These are phyloP conservation scores for Stegastes partitus DNA, from an alignment of 2,113 vertebrate genomes.

Conservation along the genomic window DNA sequence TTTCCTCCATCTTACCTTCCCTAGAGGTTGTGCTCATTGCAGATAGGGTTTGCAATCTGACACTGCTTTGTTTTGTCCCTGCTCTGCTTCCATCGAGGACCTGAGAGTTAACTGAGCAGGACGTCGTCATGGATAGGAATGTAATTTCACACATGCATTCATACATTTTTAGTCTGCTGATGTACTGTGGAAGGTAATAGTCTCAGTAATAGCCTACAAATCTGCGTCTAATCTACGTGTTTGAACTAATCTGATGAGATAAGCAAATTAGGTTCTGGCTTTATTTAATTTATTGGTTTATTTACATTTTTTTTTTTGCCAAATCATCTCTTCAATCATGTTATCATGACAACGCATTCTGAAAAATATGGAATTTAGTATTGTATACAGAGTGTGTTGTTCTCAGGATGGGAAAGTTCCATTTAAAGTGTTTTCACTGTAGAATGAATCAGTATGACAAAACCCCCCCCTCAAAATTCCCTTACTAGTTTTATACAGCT, in stretches of 20 bases:
- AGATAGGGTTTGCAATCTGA: constrained; percentile 52
- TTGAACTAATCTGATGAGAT: not conserved
- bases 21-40: constrained; percentile 31
- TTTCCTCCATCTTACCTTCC: constrained; percentile 53
- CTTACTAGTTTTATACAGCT: no score
- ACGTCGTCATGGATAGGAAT: not conserved
- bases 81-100: not conserved
- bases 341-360: not conserved
- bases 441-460: no score
- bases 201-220: not conserved
- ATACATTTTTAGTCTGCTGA: not conserved
- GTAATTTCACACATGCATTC: not conserved
- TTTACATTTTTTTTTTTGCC: not conserved
- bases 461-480: no score
- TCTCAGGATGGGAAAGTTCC: no score
- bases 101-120: constrained; percentile 23
- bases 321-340: not conserved
- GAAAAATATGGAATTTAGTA: no score
- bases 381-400: no score
- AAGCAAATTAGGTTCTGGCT: not conserved
- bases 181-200: not conserved
- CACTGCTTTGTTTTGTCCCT: constrained; percentile 43
- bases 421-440: no score
- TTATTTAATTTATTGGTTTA: not conserved
- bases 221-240: not conserved